Evolutionary conservation across 2,113 vertebrate genomes (phyloP), one percentile per base, ranked within the genome.

Genomic region (Noctilio leporinus): DNA sequence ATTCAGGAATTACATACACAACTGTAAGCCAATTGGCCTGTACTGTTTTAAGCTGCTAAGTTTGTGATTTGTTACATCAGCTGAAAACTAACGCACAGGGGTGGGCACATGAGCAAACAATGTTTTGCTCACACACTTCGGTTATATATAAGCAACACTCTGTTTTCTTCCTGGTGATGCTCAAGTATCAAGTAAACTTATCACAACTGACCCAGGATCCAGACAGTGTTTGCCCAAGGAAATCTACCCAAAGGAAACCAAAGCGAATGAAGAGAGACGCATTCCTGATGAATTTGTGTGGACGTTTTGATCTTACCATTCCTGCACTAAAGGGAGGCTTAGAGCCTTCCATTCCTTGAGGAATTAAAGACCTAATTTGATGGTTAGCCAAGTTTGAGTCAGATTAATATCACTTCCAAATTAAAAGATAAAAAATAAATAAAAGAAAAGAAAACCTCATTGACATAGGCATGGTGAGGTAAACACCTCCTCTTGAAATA

Each of bases 401-500:
- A 64, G 45, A 62, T 45, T 96, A 82, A 81, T 69, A 77, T 24
- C 62, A 94, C 55, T 84, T 90, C 28, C 22, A 77, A 69, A 67
- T 72, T 45, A 1, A 22, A 5, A 64, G 28, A 55, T 84, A 93
- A 76, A n/a, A 78, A n/a, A 53, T 45, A 1, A 22, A 5, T 45
- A 1, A 22, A 5, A 64, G 28, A 55, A 87, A 93, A 76, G 30
- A 78, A n/a, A 53, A 38, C 12, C 15, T 85, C 47, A 80, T 55
- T 84, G 91, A 86, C 7, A 89, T 30, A 81, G 69, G 30, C 22
- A 80, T 14, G 19, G 30, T 91, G 62, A 24, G 69, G 20, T 78
- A 86, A 89, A 86, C 10, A 80, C 15, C 70, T 90, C 24, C 40
- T 88, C 84, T 89, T 81, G n/a, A 92, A 96, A 82, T 87, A 92